Base-by-base conservation (phyloP, 2,113 vertebrate species). In the Rhinopithecus roxellana region DNA sequence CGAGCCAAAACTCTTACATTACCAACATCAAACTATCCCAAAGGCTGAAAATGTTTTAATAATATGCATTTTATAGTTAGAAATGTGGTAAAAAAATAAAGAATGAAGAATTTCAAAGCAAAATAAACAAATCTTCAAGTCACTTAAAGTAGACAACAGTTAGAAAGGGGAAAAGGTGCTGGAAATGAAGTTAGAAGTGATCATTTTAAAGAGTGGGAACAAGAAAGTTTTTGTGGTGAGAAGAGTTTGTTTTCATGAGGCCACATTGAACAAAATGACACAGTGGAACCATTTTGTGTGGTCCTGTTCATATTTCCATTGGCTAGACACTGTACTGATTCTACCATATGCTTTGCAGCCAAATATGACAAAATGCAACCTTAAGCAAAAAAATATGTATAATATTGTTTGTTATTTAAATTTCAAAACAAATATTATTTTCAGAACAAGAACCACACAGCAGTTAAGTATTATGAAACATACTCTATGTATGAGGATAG, bases 391-490 rank as follows among this genome's bases (percentile, higher is more conserved):
- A 98, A 93, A 95, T 89, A 97, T 97, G 97, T 95, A 97, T 98
- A 97, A 98, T 93, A 98, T 96, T 98, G 97, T 98, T 98, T 98
- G 98, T 98, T 98, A 98, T 98, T 98, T 98, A 98, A 98, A 98
- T 98, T 98, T 98, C 95, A 98, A 98, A 99, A 98, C 97, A 98
- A 98, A 96, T 69, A 97, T 80, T 98, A 95, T 97, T 98, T 98
- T 99, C 98, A 98, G 97, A 93, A 97, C 97, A 96, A 98, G 94
- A 98, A 94, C 69, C 93, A 96, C 67, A 38, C 57, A 90, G 90
- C 86, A 97, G 97, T 96, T 97, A 98, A 43, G 92, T 95, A 67
- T 98, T 95, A 97, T 85, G 98, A 98, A 98, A 97, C 77, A 97
- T 55, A 97, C 95, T 94, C 90, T 98, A 96, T 95, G 84, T n/a